Conservation (phyloP, 2,797 vertebrate species). For the Enteromius trimaculatus region DNA sequence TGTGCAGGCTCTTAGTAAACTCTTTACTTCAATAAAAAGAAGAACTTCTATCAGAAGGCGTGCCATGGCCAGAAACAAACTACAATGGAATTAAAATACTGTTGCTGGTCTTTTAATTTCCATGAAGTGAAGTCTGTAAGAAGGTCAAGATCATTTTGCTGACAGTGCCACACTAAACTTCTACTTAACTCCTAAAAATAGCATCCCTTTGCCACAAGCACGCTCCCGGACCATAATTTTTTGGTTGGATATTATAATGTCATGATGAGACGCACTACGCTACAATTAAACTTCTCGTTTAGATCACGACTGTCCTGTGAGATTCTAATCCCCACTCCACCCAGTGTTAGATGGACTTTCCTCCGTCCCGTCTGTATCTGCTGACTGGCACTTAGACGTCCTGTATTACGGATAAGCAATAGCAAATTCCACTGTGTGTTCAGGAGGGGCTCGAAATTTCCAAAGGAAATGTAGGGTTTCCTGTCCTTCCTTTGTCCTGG, state of each 20-base stretch:
- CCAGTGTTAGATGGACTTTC: slow-evolving; percentile 34
- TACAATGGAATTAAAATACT: neutral
- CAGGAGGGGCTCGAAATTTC: slow-evolving; percentile 50
- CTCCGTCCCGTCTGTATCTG: slow-evolving; percentile 23
- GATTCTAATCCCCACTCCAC: slow-evolving; percentile 52
- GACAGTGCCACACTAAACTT: slow-evolving; percentile 8
- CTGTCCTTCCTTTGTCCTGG: slow-evolving; percentile 55
- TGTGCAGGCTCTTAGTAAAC: neutral
- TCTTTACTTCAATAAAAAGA: slow-evolving; percentile 4
- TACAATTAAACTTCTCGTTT: slow-evolving; percentile 20
- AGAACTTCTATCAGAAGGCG: neutral
- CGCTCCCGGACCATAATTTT: slow-evolving; percentile 1
- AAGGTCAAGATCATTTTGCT: slow-evolving; percentile 10
- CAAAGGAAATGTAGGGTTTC: slow-evolving; percentile 62
- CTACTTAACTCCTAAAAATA: slow-evolving; percentile 39
- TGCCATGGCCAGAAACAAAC: neutral
- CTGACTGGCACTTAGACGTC: slow-evolving; percentile 27
- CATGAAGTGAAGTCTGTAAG: neutral
- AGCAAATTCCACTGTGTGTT: slow-evolving; percentile 45
- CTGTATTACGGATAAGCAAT: slow-evolving; percentile 17
- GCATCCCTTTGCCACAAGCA: slow-evolving; percentile 16
- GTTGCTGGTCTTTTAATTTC: neutral
- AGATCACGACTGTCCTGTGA: slow-evolving; percentile 17
- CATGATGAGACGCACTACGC: slow-evolving; percentile 6
- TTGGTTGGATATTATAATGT: slow-evolving; percentile 23